Evolutionary conservation across 2,888 invertebrate genomes (phyloP), one percentile per base, ranked within the genome.

Genomic region (Galerucella pusilla): DNA sequence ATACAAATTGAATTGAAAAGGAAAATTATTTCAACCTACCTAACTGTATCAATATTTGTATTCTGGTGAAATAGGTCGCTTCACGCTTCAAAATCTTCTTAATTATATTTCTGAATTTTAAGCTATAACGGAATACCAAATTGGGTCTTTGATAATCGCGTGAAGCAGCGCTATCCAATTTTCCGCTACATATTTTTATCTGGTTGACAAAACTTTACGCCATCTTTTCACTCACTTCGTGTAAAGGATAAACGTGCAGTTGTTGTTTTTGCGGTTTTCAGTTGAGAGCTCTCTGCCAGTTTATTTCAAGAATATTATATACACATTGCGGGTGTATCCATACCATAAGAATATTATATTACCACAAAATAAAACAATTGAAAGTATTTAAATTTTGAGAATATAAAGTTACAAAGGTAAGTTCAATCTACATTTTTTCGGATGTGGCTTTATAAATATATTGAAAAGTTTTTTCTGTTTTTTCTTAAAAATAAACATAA

Each of bases 191-290:
- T 54, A 77, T 74, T 72, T 72, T 71, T 71, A 72, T 72, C 67
- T 73, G 77, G 78, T 70, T 78, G 77, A 77, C 77, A 75, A 76
- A 74, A 72, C 75, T 73, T 77, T 70, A 78, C 76, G 76, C 77
- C 68, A 71, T 65, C 71, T 75, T 77, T 71, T 60, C 77, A 71
- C 70, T 70, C 54, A 70, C 52, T 69, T 72, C 54, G 42, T 67
- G 54, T 20, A 61, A 59, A 11, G 68, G 46, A 61, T 73, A 70
- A 54, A 45, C 49, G 45, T 49, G 20, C 49, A 63, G 65, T 71
- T 68, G 68, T 61, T 57, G 46, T 68, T 59, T 28, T 68, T 59
- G 49, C 49, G 67, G 59, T 63, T 75, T 65, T 57, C 57, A 57
- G 57, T 9, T 9, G 20, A 57, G 20, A 57, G 7, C 57, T 20